Evolutionary conservation across 1,140 invertebrate species (phyloP).

Genomic region (Drosophila murphyi): DNA sequence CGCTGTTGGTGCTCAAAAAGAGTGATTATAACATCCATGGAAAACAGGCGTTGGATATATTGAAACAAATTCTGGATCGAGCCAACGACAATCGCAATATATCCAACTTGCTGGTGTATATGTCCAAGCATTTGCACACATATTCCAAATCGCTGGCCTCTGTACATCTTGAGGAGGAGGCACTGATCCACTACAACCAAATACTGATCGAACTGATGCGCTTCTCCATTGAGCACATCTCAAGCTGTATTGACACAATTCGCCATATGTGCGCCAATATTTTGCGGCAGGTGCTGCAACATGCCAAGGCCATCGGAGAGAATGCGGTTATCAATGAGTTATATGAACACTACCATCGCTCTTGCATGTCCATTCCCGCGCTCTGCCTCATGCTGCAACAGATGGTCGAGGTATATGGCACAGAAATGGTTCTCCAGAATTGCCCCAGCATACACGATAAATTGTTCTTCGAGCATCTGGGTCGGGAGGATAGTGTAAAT

Average conservation of each 20-base stretch:
- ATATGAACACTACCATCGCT: not conserved
- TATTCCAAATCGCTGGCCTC: too few relatives aligned
- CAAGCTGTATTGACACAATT: not conserved
- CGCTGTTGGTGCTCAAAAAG: constrained; percentile 45
- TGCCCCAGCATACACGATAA: not conserved
- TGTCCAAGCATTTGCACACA: constrained; percentile 51
- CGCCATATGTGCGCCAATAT: not conserved
- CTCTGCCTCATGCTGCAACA: not conserved
- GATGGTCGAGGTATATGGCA: not conserved
- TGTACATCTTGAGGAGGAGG: not conserved
- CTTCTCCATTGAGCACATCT: not conserved
- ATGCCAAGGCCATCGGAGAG: not conserved
- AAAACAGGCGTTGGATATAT: constrained; percentile 24
- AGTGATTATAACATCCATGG: not conserved
- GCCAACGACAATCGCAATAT: constrained; percentile 16
- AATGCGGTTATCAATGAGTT: not conserved
- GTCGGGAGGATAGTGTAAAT: not conserved
- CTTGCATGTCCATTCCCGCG: not conserved
- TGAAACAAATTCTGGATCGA: constrained; percentile 21
- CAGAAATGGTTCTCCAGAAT: not conserved
- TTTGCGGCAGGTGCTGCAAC: not conserved
- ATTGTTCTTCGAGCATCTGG: not conserved
- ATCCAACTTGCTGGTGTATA: constrained; percentile 57
- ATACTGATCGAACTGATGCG: not conserved
- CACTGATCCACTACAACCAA: not conserved